Base-by-base conservation (phyloP, 2,113 vertebrate species). In the Lophochroa leadbeateri region DNA sequence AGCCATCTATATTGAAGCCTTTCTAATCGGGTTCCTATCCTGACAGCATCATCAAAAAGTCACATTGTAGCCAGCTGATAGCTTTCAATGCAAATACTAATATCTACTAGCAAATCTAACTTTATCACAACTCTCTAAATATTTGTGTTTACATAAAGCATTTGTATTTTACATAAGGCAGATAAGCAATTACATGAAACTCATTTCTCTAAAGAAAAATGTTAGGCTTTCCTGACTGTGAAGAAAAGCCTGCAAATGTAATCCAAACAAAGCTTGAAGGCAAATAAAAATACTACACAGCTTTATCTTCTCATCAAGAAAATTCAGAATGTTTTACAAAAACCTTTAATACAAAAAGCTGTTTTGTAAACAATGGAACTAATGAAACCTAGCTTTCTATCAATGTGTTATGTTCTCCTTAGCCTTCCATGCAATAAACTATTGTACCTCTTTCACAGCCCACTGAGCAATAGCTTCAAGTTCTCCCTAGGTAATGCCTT, bases 281-380 rank as follows among this genome's bases (percentile, higher is more conserved):
- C 86, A 94, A 81, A 88, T 63, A 75, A 82, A 92, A 92, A 58
- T 37, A 94, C 46, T 63, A 93, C 49, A 80, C 21, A 33, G 28
- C 15, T 70, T 92, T 95, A 96, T 94, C 82, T 86, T 90, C 77
- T 33, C 46, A 94, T 95, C 94, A 83, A 63, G 29, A 95, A 83
- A 93, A 92, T 37, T 70, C 49, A 49, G 31, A 82, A 37, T 82
- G 79, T 47, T 88, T 41, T 69, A 92, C 84, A 95, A 84, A 94
- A 80, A 74, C 17, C 33, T 58, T 78, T 10, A 76, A 88, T 35
- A 74, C 17, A 53, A 55, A 82, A 78, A 92, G 53, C 46, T 88
- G 58, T 74, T 95, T 74, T 88, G 68, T 86, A 88, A 96, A 90
- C 90, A 83, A 49, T 7, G 9, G n/a, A 88, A 83, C n/a, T 83